Evolutionary conservation across 1,140 invertebrate species (phyloP), one percentile per base, ranked within the genome.

Genomic region (Drosophila leontia): DNA sequence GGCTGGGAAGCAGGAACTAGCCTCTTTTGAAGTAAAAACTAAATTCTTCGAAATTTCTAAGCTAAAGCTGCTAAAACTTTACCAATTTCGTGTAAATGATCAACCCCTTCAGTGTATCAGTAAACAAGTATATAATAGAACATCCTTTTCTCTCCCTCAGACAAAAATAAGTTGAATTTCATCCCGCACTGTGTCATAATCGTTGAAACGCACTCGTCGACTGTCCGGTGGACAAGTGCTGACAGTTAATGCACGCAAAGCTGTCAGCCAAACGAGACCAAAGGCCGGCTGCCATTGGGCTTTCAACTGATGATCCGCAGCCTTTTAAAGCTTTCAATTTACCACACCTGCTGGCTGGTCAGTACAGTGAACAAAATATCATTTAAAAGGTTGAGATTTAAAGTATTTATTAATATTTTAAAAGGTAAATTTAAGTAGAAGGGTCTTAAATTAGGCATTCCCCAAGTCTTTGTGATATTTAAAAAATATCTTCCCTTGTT

Each of bases 181-280:
- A 58, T 70, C 42, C 55, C n/a, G 41, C 48, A 64, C 47, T 59
- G 64, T 56, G 55, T 71, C 75, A 79, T 78, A 79, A 64, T 64
- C 63, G 53, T 71, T 71, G 68, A 64, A 78, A 64, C 35, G 55
- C 42, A 61, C 57, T 57, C 65, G 58, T 51, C 32, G 34, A 7
- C 53, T 26, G 29, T 48, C 45, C 50, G 59, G 68, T 3, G 39
- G 44, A 59, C 67, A 60, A 72, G 61, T 79, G 76, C 64, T 78
- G 74, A 77, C 71, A 76, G 48, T 70, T 76, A 81, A 80, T 75
- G 65, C 41, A 45, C 56, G 67, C 37, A 50, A 53, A 75, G 48
- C 64, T 81, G 79, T 64, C 78, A 68, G 39, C 47, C 39, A 56
- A 56, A 75, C 48, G 39, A 55, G 23, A 56, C 63, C 62, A 78